phyloP scores from a whole-genome alignment of 2,113 vertebrate genomes.

The Odobenus rosmarus region DNA sequence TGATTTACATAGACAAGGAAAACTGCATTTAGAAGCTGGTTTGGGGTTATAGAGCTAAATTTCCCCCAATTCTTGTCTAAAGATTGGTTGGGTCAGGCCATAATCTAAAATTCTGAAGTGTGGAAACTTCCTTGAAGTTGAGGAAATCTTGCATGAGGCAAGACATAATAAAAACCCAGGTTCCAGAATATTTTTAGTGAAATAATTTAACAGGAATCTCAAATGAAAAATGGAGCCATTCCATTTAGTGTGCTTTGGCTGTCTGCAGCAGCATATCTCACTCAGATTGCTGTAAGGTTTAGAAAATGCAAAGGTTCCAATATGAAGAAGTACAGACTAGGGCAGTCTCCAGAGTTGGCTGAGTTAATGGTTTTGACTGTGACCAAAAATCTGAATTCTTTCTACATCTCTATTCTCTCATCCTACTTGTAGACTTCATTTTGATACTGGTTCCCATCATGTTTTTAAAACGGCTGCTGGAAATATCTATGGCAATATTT shows the following conservation, averaged over 20 bases:
- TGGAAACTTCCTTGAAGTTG: background rate
- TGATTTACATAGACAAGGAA: background rate
- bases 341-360: background rate
- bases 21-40: background rate
- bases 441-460: background rate
- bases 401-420: background rate
- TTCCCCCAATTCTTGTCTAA: background rate
- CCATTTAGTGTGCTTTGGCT: background rate
- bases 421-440: background rate
- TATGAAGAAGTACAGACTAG: background rate
- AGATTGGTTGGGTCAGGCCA: background rate
- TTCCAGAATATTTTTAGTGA: background rate
- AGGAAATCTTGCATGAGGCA: background rate
- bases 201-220: background rate
- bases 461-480: background rate
- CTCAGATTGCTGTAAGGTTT: background rate
- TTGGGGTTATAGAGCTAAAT: background rate
- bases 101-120: background rate
- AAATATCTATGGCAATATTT: background rate
- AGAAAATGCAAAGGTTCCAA: background rate
- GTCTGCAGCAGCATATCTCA: background rate
- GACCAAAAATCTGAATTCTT: background rate
- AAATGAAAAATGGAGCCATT: background rate
- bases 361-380: background rate
- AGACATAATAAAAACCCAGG: background rate